Evolutionary conservation across 2,113 vertebrate species (phyloP).

Genomic region (Oreochromis niloticus): DNA sequence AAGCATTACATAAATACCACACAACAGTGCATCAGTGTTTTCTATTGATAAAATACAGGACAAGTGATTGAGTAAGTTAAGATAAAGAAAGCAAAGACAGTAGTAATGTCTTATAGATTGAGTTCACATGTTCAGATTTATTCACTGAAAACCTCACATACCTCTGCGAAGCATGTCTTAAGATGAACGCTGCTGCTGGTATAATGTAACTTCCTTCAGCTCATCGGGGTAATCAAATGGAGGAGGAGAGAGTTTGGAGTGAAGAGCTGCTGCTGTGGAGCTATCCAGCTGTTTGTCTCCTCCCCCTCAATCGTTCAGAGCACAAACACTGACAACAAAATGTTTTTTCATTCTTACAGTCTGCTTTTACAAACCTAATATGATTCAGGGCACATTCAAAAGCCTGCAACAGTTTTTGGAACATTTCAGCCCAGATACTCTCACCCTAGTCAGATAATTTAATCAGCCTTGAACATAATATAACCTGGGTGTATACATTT

Average conservation of each 20-base stretch:
- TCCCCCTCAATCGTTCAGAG: background rate
- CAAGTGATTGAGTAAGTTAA: background rate
- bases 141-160: background rate
- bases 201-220: background rate
- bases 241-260: background rate
- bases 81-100: background rate
- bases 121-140: background rate
- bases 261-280: background rate
- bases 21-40: fast-evolving
- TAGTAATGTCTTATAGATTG: background rate
- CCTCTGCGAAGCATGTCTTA: background rate
- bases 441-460: background rate
- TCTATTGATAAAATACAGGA: background rate
- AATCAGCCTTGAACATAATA: background rate
- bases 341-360: background rate
- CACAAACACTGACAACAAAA: background rate
- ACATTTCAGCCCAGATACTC: background rate
- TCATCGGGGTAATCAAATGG: background rate
- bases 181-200: background rate
- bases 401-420: background rate
- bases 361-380: background rate
- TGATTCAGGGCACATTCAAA: background rate
- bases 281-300: slow-evolving; percentile 8
- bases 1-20: background rate
- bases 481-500: background rate